phyloP scores from a whole-genome alignment of 37 sponge, comb jelly and placozoan genomes.

The Corticium candelabrum region DNA sequence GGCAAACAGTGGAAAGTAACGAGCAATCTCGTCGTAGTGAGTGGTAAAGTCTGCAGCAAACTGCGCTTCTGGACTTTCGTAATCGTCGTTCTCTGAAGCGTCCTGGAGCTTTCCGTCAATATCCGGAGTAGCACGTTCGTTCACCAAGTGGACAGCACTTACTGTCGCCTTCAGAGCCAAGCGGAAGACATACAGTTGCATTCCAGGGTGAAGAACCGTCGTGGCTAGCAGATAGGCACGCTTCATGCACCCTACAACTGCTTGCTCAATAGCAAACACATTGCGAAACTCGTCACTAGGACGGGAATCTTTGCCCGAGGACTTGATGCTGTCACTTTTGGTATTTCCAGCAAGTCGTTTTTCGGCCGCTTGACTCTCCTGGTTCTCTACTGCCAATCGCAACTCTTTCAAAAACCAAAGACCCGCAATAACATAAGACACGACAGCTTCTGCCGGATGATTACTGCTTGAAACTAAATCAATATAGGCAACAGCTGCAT shows the following conservation, averaged over 20 bases:
- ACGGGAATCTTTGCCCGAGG: not conserved
- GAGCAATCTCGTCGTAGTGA: conserved; percentile 33
- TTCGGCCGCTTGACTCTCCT: not conserved
- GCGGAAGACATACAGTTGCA: conserved; percentile 44
- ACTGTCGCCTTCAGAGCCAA: conserved; percentile 10
- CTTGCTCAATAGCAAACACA: conserved; percentile 20
- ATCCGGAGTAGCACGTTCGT: conserved; percentile 9
- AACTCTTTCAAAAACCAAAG: conserved; percentile 44
- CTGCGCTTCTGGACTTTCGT: conserved; percentile 47
- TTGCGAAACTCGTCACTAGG: not conserved
- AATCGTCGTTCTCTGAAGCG: conserved; percentile 26
- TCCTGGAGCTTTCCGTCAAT: conserved; percentile 46
- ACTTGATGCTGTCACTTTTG: not conserved
- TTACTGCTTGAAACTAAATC: conserved; percentile 33
- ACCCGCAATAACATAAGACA: conserved; percentile 38
- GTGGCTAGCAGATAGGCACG: conserved; percentile 6
- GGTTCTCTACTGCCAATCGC: not conserved
- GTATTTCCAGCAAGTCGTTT: too few species aligned
- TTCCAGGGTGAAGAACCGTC: conserved; percentile 37
- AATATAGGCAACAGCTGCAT: conserved; percentile 45
- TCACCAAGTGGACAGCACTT: not conserved
- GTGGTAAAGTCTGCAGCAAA: conserved; percentile 51
- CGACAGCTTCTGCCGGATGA: conserved; percentile 39
- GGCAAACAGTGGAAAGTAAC: conserved; percentile 51
- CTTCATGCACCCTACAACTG: not conserved